A percentile compares a stretch with the other conserved stretches of the same genome.
Evolutionary conservation across 2,888 invertebrate genomes (phyloP).

Genomic region (Cryptocephalus primarius): DNA sequence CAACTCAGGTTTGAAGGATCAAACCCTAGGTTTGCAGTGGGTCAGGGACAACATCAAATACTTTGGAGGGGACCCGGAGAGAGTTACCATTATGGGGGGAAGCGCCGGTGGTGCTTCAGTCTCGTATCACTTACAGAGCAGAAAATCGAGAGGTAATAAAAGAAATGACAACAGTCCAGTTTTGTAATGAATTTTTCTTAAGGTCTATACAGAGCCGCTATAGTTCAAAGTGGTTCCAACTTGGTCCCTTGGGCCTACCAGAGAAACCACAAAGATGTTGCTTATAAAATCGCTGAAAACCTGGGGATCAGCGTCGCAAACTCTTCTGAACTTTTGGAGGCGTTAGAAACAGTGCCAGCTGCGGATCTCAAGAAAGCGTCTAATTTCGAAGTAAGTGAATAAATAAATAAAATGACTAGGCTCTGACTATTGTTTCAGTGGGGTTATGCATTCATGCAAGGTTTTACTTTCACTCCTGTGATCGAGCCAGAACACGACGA

Average conservation of each 20-base stretch:
- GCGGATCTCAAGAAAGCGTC: too few relatives aligned
- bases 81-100: constrained; percentile 9
- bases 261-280: constrained; percentile 8
- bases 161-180: background rate
- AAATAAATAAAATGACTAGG: too few relatives aligned
- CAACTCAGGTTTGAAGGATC: constrained; percentile 13
- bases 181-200: constrained; percentile 3
- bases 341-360: too few relatives aligned
- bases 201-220: constrained; percentile 15
- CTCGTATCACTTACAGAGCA: constrained; percentile 9
- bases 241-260: constrained; percentile 19
- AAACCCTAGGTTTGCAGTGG: constrained; percentile 9
- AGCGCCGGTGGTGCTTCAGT: constrained; percentile 11
- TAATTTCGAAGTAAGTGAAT: too few relatives aligned
- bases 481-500: constrained; percentile 14
- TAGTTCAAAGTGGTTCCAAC: constrained; percentile 18
- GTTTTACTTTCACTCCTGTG: constrained; percentile 15
- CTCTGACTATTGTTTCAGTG: too few relatives aligned
- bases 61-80: constrained; percentile 9
- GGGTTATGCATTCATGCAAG: constrained; percentile 6
- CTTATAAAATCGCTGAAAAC: constrained; percentile 3
- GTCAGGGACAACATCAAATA: constrained; percentile 7
- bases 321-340: background rate
- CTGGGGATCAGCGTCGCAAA: constrained; percentile 6
- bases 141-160: constrained; percentile 7